Percentiles rank a stretch among this genome's conserved stretches.
phyloP scores from a whole-genome alignment of 2,797 vertebrate genomes.

The Muraenolepis orangiensis region DNA sequence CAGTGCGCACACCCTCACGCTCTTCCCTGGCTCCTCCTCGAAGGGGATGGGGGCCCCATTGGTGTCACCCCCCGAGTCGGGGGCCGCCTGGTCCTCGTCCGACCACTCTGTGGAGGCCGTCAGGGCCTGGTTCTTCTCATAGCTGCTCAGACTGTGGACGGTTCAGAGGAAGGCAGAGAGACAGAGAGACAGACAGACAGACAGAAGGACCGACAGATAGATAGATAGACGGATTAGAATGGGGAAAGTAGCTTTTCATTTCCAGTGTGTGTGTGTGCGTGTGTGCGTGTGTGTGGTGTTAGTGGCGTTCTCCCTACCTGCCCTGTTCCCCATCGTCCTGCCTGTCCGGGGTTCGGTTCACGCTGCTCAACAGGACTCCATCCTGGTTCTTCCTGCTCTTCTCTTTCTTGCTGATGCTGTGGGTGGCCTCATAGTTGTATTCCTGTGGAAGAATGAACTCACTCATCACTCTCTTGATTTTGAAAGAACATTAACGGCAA shows the following conservation, averaged over 20 bases:
- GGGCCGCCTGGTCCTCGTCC: slow-evolving; percentile 84
- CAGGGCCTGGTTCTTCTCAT: slow-evolving; percentile 84
- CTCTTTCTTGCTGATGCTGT: slow-evolving; percentile 84
- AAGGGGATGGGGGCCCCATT: slow-evolving; percentile 88
- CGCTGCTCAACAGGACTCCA: slow-evolving; percentile 74
- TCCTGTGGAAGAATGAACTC: slow-evolving; percentile 70
- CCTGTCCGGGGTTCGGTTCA: slow-evolving; percentile 67
- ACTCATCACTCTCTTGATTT: too few species aligned
- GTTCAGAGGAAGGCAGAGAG: not conserved
- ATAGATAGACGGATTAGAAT: not conserved
- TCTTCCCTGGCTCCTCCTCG: slow-evolving; percentile 80
- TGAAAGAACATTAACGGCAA: too few species aligned
- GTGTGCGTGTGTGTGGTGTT: too few species aligned
- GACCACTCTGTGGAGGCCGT: slow-evolving; percentile 85
- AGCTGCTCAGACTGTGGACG: slow-evolving; percentile 85
- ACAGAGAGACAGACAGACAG: too few species aligned
- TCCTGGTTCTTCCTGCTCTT: slow-evolving; percentile 84
- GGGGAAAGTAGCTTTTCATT: too few species aligned
- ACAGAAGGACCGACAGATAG: too few species aligned
- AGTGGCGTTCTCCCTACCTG: slow-evolving; percentile 71
- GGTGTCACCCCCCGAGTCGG: slow-evolving; percentile 81
- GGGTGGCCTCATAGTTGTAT: slow-evolving; percentile 88
- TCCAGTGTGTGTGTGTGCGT: too few species aligned
- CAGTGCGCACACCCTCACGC: slow-evolving; percentile 86
- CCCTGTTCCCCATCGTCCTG: slow-evolving; percentile 77